Evolutionary conservation across 2,113 vertebrate genomes (phyloP).

Genomic region (Lipotes vexillifer): DNA sequence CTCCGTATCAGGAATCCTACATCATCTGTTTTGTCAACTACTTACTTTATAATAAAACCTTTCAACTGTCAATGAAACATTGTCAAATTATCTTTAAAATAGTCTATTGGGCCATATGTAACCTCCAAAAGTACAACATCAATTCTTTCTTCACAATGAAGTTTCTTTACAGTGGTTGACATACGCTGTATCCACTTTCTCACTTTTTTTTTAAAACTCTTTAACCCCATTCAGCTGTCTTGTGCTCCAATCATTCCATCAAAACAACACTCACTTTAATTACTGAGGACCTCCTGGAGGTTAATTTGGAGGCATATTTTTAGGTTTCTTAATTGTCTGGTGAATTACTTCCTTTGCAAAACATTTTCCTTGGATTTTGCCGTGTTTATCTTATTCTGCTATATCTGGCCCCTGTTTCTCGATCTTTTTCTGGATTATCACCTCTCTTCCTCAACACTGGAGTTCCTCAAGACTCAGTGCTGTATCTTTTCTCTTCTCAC

Average conservation of each 20-base stretch:
- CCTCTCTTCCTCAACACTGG: not conserved
- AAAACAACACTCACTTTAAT: not conserved
- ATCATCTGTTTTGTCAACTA: not conserved
- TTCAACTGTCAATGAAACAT: not conserved
- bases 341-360: not conserved
- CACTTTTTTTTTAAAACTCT: not conserved
- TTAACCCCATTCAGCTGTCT: not conserved
- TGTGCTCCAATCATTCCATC: not conserved
- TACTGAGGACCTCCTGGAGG: not conserved
- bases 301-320: not conserved
- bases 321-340: not conserved
- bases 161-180: not conserved
- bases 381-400: not conserved
- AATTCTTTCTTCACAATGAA: not conserved
- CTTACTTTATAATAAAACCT: not conserved
- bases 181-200: not conserved
- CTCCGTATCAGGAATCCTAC: not conserved
- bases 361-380: not conserved
- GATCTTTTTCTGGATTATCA: not conserved
- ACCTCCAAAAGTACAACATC: not conserved
- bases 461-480: not conserved
- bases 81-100: not conserved
- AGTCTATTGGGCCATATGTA: not conserved
- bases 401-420: not conserved
- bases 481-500: not conserved